These are phyloP conservation scores for Burhinus oedicnemus DNA, from an alignment of 2,113 vertebrate genomes.

Conservation along the genomic window DNA sequence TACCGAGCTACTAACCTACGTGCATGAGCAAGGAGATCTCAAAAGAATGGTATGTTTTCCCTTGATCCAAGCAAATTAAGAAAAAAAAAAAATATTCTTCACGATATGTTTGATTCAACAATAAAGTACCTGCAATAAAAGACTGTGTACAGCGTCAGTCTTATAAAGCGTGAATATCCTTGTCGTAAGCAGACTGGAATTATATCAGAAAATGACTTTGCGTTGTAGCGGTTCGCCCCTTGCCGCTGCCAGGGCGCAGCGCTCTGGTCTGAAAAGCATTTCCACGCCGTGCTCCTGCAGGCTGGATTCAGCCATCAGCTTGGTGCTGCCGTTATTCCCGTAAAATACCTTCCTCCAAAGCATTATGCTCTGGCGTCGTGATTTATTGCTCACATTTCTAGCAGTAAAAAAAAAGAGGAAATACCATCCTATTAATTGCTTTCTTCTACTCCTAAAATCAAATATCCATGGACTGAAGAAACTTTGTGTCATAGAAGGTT, in stretches of 20 bases:
- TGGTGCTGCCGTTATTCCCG: background rate
- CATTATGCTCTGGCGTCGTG: background rate
- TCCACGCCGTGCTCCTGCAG: fast-evolving
- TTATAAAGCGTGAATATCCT: background rate
- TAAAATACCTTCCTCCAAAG: background rate
- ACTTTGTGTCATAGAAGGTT: background rate
- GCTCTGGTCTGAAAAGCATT: background rate
- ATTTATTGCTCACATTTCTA: background rate
- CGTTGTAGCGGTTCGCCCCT: background rate
- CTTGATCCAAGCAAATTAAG: background rate
- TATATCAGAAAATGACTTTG: background rate
- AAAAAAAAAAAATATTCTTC: background rate
- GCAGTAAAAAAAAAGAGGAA: background rate
- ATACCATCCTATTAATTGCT: background rate
- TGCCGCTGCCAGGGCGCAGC: background rate
- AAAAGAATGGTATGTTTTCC: background rate
- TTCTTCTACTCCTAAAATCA: background rate
- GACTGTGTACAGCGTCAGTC: too few species aligned
- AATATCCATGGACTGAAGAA: background rate
- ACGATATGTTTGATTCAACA: background rate
- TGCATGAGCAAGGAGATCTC: background rate
- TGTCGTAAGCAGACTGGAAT: background rate
- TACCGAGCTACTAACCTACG: background rate
- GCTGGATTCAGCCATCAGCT: background rate
- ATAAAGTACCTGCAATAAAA: background rate